Evolutionary conservation across 2,797 vertebrate species (phyloP).

Genomic region (Jordanella pulchra): DNA sequence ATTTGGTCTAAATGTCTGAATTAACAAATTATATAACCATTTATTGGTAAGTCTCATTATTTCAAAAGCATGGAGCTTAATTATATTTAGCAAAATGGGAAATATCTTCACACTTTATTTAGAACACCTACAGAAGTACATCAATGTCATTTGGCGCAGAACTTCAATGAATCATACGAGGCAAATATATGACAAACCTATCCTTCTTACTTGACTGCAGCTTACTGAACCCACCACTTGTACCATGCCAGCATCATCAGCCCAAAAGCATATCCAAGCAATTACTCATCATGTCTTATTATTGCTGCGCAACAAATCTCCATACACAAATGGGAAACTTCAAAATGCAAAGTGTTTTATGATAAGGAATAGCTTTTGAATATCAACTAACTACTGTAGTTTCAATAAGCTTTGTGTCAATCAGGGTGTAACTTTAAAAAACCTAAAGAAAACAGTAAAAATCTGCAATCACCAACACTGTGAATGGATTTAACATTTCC

Average conservation of each 20-base stretch:
- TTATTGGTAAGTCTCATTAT: not conserved
- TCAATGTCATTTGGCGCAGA: conserved; percentile 34
- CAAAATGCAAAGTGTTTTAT: not conserved
- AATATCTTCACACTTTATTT: conserved; percentile 32
- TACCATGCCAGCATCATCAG: conserved; percentile 9
- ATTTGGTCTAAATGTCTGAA: conserved; percentile 1
- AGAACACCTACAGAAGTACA: conserved; percentile 36
- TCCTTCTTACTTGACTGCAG: conserved; percentile 24
- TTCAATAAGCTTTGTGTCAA: not conserved
- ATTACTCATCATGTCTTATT: conserved; percentile 40
- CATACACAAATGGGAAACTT: conserved; percentile 21
- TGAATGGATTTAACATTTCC: too few species aligned
- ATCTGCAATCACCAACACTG: not conserved
- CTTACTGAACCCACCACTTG: conserved; percentile 29
- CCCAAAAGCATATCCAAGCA: conserved; percentile 34
- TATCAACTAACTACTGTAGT: not conserved
- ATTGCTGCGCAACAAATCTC: conserved; percentile 17
- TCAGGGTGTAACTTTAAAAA: not conserved
- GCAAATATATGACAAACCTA: conserved; percentile 39
- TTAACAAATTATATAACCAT: not conserved
- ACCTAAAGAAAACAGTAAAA: not conserved
- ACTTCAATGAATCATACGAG: conserved; percentile 44
- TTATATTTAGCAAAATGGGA: conserved; percentile 24
- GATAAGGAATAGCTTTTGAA: not conserved
- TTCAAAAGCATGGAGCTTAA: conserved; percentile 11